Percentiles rank a stretch among this genome's conserved stretches.
phyloP scores from a whole-genome alignment of 2,888 invertebrate species.

The Amphipyra berbera region DNA sequence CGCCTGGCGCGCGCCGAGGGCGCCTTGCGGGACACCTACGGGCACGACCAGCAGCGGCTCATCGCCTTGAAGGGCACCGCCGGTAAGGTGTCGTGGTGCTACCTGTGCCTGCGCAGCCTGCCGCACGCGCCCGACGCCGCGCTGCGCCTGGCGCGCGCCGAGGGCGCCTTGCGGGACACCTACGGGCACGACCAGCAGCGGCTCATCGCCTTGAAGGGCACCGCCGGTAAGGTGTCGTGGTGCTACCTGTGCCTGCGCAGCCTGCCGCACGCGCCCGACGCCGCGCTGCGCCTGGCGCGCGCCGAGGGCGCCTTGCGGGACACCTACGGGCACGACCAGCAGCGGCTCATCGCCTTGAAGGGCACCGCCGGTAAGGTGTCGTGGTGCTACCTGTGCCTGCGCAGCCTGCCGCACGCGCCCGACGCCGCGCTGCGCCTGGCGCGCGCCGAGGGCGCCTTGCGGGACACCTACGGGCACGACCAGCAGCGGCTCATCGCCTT shows the following conservation, averaged over 20 bases:
- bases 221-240: conserved; percentile 92
- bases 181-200: conserved; percentile 84
- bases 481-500: conserved; percentile 75
- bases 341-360: conserved; percentile 76
- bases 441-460: conserved; percentile 92
- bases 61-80: conserved; percentile 79
- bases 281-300: conserved; percentile 91
- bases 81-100: conserved; percentile 95
- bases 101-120: conserved; percentile 93
- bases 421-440: conserved; percentile 93
- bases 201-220: conserved; percentile 78
- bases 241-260: conserved; percentile 94
- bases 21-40: conserved; percentile 90
- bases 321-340: conserved; percentile 85
- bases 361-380: conserved; percentile 74
- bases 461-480: conserved; percentile 88
- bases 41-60: conserved; percentile 76
- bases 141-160: conserved; percentile 91
- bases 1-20: conserved; percentile 92
- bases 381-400: conserved; percentile 95
- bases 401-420: conserved; percentile 89
- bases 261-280: conserved; percentile 91
- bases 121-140: conserved; percentile 91
- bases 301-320: conserved; percentile 92
- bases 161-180: conserved; percentile 90